Evolutionary conservation across 2,888 invertebrate species (phyloP).

Genomic region (Sinopyrophorus schimmeli): DNA sequence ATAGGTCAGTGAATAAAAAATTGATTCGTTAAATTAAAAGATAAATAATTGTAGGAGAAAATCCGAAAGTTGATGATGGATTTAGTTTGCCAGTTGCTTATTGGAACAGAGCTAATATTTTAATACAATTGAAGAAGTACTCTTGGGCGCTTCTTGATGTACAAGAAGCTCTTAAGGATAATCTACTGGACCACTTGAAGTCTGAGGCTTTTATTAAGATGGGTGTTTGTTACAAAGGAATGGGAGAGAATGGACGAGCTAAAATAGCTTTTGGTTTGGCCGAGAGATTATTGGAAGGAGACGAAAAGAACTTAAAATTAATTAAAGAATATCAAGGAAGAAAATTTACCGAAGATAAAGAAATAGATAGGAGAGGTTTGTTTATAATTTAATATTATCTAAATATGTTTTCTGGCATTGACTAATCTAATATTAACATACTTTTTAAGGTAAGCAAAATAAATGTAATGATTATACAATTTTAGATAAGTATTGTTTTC

Average conservation of each 20-base stretch:
- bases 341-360: constrained; percentile 34
- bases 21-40: constrained; percentile 5
- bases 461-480: too few species aligned
- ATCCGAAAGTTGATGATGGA: constrained; percentile 61
- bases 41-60: constrained; percentile 37
- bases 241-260: constrained; percentile 64
- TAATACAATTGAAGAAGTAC: constrained; percentile 62
- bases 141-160: constrained; percentile 68
- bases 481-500: too few species aligned
- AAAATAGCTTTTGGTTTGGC: constrained; percentile 69
- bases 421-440: too few species aligned
- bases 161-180: constrained; percentile 65
- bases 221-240: constrained; percentile 68
- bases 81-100: constrained; percentile 66
- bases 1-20: constrained; percentile 58
- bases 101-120: constrained; percentile 67
- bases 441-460: too few species aligned
- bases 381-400: too few species aligned
- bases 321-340: constrained; percentile 55
- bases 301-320: constrained; percentile 53
- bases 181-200: constrained; percentile 64
- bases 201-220: constrained; percentile 71
- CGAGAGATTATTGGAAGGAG: constrained; percentile 60
- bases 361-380: constrained; percentile 28
- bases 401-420: too few species aligned